These are phyloP conservation scores for Spodoptera litura DNA, from an alignment of 1,140 invertebrate species.

Conservation along the genomic window DNA sequence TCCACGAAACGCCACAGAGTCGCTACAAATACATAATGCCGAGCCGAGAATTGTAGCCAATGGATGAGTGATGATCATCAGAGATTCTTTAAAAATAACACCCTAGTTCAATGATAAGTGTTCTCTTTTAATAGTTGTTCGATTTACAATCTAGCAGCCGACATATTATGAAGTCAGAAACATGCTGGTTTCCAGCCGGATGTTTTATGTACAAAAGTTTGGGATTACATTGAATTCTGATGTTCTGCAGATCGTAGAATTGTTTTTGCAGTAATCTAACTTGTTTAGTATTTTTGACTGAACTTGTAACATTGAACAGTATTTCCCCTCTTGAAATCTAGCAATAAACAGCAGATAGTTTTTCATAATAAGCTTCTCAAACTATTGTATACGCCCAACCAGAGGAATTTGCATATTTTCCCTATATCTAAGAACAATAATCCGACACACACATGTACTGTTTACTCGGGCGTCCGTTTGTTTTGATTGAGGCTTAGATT, in stretches of 20 bases:
- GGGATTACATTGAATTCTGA: constrained; percentile 4
- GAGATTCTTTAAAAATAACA: constrained; percentile 23
- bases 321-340: too few relatives aligned
- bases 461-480: neutral
- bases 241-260: neutral
- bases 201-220: constrained; percentile 17
- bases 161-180: neutral
- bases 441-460: constrained; percentile 10
- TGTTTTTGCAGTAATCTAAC: neutral
- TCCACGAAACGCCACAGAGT: neutral
- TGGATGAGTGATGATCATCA: constrained; percentile 18
- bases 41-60: constrained; percentile 1
- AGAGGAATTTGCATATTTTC: constrained; percentile 1
- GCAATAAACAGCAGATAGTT: too few relatives aligned
- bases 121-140: neutral
- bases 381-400: neutral
- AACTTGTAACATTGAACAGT: too few relatives aligned
- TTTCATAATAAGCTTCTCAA: neutral
- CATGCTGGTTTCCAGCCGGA: neutral
- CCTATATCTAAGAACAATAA: neutral
- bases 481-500: constrained; percentile 15
- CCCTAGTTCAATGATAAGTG: constrained; percentile 35
- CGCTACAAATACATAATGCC: constrained; percentile 24
- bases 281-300: too few relatives aligned
- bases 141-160: neutral